phyloP scores from a whole-genome alignment of 2,888 invertebrate genomes.

The Pediacus dermestoides region DNA sequence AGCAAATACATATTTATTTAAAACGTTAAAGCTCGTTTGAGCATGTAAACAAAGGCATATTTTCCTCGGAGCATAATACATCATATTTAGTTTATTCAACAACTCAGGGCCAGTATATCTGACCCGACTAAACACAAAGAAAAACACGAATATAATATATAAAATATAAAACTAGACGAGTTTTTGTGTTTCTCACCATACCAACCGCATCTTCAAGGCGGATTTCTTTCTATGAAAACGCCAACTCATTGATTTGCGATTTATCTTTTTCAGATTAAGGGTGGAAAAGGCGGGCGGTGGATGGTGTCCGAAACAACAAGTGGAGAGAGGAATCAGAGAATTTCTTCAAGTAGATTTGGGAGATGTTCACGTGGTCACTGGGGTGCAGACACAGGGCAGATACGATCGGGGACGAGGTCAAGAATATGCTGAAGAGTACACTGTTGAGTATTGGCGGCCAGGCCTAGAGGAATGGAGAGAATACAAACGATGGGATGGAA shows the following conservation, averaged over 20 bases:
- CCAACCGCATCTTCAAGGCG: slow-evolving; percentile 6
- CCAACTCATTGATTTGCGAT: slow-evolving; percentile 28
- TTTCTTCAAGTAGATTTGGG: slow-evolving; percentile 64
- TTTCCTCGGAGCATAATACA: too few relatives aligned
- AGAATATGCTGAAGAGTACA: slow-evolving; percentile 70
- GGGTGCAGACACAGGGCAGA: slow-evolving; percentile 74
- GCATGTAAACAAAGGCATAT: too few relatives aligned
- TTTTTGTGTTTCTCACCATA: too few relatives aligned
- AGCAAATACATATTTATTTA: too few relatives aligned
- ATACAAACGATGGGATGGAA: slow-evolving; percentile 63
- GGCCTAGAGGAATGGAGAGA: slow-evolving; percentile 60
- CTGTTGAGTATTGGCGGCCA: slow-evolving; percentile 65
- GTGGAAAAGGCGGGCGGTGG: slow-evolving; percentile 70
- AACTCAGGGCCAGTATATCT: too few relatives aligned
- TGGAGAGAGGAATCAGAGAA: slow-evolving; percentile 62
- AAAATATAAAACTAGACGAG: too few relatives aligned
- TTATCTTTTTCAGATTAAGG: slow-evolving; percentile 57
- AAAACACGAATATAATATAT: too few relatives aligned
- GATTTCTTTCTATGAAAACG: slow-evolving; percentile 17
- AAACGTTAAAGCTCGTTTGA: too few relatives aligned
- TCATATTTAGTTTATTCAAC: too few relatives aligned
- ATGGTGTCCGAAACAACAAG: slow-evolving; percentile 71
- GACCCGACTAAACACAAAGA: too few relatives aligned
- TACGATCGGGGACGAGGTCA: slow-evolving; percentile 71
- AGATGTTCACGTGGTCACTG: slow-evolving; percentile 61